Evolutionary conservation across 2,113 vertebrate genomes (phyloP).

Genomic region (Melanerpes aurifrons): DNA sequence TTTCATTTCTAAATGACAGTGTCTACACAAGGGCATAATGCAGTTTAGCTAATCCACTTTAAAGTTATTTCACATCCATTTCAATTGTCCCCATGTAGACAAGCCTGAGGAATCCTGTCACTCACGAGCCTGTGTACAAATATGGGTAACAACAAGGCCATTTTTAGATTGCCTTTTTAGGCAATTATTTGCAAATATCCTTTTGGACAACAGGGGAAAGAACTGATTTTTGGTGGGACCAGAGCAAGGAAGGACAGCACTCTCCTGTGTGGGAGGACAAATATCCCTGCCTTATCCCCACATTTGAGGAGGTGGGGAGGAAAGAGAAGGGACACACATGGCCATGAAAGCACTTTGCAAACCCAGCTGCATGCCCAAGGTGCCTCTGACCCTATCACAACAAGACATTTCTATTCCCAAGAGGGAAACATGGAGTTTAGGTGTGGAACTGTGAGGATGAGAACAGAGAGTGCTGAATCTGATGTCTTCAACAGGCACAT

Average conservation of each 20-base stretch:
- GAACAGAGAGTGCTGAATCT: not conserved
- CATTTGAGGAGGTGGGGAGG: not conserved
- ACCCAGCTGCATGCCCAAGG: rapidly evolving
- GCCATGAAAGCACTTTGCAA: not conserved
- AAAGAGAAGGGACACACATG: not conserved
- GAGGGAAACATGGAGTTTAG: not conserved
- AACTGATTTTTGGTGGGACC: not conserved
- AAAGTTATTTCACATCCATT: conserved; percentile 60
- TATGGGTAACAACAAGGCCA: conserved; percentile 65
- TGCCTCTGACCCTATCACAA: not conserved
- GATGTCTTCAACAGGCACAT: not conserved
- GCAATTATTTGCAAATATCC: conserved; percentile 65
- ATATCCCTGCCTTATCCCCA: not conserved
- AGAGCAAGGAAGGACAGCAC: not conserved
- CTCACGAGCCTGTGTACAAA: conserved; percentile 55
- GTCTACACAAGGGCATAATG: conserved; percentile 54
- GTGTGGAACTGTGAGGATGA: not conserved
- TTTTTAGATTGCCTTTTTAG: conserved; percentile 68
- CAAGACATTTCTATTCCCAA: rapidly evolving
- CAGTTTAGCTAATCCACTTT: conserved; percentile 65
- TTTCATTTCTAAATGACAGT: conserved; percentile 58
- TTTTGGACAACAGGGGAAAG: conserved; percentile 23
- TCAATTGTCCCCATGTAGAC: conserved; percentile 55
- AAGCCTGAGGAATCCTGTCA: not conserved
- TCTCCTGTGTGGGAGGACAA: not conserved